Base-by-base conservation (phyloP, 1,140 invertebrate genomes). In the Colletes latitarsis region DNA sequence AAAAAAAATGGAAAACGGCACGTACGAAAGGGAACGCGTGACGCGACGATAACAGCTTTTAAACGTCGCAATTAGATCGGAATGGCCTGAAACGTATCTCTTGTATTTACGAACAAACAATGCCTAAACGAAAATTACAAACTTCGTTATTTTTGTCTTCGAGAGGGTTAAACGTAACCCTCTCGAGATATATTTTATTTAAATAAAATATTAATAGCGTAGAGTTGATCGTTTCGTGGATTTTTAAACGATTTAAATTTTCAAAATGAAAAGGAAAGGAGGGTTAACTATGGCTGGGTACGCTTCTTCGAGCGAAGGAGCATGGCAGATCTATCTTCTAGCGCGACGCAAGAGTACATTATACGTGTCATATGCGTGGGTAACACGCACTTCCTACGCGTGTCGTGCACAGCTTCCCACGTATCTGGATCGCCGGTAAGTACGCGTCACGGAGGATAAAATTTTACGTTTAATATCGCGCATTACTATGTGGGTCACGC, bases 341-440 rank as follows among this genome's bases (percentile, higher is more conserved):
- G n/a, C 6, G 9, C 43, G 39, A n/a, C 30, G 52, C 58, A 64
- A 58, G 41, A 49, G 53, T 67, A 15, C 46, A 19, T 74, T 71
- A 68, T 66, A 79, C 55, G 73, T 55, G 58, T 52, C 55, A 43
- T 52, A 68, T 53, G 74, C 60, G 63, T 69, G 63, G 81, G n/a
- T 74, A 81, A 74, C 53, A 64, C 70, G 72, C 73, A 70, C 73
- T 76, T 78, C 64, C 67, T 77, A 78, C 66, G 83, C 74, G 60
- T 73, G 41, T 70, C 67, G 57, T 77, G 60, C 52, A 63, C 82
- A 62, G 60, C 68, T 69, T 64, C 57, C 79, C 72, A 79, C 73
- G 76, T 82, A 86, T 78, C 70, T 75, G 68, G 82, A 86, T 84
- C 63, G 69, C 15, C 71, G 14, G 60, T 63, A 78, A 70, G 68